Conservation (phyloP, 2,888 invertebrate species). For the Abrostola triplasia region DNA sequence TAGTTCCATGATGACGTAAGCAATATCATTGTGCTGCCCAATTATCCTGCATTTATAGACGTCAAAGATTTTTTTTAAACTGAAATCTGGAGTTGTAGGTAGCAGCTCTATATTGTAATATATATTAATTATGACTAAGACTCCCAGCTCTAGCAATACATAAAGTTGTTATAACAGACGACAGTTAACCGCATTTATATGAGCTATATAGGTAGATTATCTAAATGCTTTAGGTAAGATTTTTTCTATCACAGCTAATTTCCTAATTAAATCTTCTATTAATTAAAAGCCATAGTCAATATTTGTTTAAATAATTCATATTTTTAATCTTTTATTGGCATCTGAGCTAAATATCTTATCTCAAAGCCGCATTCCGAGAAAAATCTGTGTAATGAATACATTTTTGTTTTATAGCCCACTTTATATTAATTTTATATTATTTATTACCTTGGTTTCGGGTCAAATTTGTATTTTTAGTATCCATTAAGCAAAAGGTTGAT, state of each 20-base stretch:
- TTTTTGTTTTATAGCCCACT: constrained; percentile 54
- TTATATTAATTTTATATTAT: constrained; percentile 58
- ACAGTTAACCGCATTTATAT: constrained; percentile 15
- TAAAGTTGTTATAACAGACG: too few relatives aligned
- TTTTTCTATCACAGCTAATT: constrained; percentile 42
- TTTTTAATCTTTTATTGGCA: constrained; percentile 47
- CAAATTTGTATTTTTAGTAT: constrained; percentile 36
- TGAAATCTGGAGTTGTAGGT: too few relatives aligned
- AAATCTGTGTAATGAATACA: constrained; percentile 36
- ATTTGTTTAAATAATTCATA: constrained; percentile 59
- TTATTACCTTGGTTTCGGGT: constrained; percentile 34
- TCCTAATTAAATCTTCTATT: constrained; percentile 59
- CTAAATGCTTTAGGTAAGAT: not conserved
- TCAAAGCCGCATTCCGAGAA: constrained; percentile 49
- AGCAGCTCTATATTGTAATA: too few relatives aligned
- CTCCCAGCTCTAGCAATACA: too few relatives aligned
- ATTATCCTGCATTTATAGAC: too few relatives aligned
- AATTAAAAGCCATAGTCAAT: constrained; percentile 56
- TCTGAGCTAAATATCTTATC: constrained; percentile 52
- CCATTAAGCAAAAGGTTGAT: constrained; percentile 31
- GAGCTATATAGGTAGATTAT: constrained; percentile 42
- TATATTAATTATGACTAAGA: too few relatives aligned
- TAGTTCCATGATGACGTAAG: too few relatives aligned
- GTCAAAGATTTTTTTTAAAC: too few relatives aligned
- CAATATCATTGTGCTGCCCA: too few relatives aligned